These are phyloP conservation scores for Miltochrista miniata DNA, from an alignment of 2,888 invertebrate species.

Conservation along the genomic window DNA sequence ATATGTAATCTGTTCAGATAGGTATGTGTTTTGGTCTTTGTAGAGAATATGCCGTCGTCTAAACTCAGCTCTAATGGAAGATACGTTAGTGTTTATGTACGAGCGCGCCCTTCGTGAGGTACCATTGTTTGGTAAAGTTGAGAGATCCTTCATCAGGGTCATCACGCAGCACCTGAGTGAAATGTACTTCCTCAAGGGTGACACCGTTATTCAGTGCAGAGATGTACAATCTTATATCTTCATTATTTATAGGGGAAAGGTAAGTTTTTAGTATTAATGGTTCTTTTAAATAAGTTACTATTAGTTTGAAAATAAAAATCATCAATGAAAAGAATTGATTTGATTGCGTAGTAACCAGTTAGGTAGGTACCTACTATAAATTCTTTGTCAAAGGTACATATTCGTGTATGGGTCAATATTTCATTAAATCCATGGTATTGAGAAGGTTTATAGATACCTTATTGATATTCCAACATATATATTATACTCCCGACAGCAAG, in stretches of 20 bases:
- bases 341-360: too few relatives aligned
- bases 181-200: conserved; percentile 77
- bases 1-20: too few relatives aligned
- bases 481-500: conserved; percentile 17
- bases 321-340: too few relatives aligned
- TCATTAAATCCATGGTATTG: conserved; percentile 3
- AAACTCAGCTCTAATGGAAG: conserved; percentile 80
- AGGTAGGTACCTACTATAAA: too few relatives aligned
- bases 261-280: conserved; percentile 33
- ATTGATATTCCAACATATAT: conserved; percentile 34
- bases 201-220: conserved; percentile 73
- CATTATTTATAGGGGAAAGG: conserved; percentile 81
- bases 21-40: conserved; percentile 4
- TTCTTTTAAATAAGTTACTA: too few relatives aligned
- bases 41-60: conserved; percentile 76
- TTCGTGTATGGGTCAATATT: too few relatives aligned
- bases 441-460: conserved; percentile 8
- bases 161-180: conserved; percentile 79
- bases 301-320: too few relatives aligned
- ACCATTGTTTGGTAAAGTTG: conserved; percentile 80
- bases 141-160: conserved; percentile 80
- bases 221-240: conserved; percentile 76
- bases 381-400: too few relatives aligned
- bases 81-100: conserved; percentile 79
- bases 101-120: conserved; percentile 78